Evolutionary conservation across 1,140 invertebrate species (phyloP).

Genomic region (Calycopis cecrops): DNA sequence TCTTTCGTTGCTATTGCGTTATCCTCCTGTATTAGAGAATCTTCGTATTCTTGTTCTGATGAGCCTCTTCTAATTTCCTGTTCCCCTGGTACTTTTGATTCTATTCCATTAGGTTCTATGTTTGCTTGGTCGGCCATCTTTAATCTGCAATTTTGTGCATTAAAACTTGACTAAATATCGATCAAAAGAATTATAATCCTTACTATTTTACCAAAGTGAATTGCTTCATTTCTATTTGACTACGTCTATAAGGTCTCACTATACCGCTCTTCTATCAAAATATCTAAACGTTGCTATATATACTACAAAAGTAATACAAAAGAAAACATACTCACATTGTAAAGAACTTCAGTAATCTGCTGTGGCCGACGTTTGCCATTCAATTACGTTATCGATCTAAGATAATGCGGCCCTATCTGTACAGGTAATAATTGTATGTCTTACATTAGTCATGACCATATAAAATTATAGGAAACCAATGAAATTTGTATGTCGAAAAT

Average conservation of each 20-base stretch:
- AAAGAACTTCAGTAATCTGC: conserved; percentile 36
- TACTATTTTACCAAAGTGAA: no score
- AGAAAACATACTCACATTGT: conserved; percentile 29
- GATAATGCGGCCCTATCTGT: neutral
- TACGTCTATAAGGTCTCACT: no score
- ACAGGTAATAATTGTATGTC: conserved; percentile 6
- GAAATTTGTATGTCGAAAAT: no score
- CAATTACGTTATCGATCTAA: conserved; percentile 15
- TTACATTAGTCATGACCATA: neutral
- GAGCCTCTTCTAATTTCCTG: conserved; percentile 34
- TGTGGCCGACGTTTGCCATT: conserved; percentile 38
- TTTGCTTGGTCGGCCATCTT: conserved; percentile 23
- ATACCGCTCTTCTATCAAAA: no score
- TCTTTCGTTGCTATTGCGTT: conserved; percentile 19
- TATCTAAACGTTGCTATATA: no score
- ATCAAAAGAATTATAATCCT: neutral
- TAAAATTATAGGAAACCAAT: no score
- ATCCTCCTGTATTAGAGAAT: conserved; percentile 1
- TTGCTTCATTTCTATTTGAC: no score
- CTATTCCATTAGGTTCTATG: conserved; percentile 21
- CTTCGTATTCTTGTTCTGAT: neutral
- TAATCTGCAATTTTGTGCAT: conserved; percentile 18
- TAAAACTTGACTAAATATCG: neutral
- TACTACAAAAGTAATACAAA: neutral
- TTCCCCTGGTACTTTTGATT: conserved; percentile 40